Conservation (phyloP, 2,888 invertebrate species). For the Sphinx pinastri region DNA sequence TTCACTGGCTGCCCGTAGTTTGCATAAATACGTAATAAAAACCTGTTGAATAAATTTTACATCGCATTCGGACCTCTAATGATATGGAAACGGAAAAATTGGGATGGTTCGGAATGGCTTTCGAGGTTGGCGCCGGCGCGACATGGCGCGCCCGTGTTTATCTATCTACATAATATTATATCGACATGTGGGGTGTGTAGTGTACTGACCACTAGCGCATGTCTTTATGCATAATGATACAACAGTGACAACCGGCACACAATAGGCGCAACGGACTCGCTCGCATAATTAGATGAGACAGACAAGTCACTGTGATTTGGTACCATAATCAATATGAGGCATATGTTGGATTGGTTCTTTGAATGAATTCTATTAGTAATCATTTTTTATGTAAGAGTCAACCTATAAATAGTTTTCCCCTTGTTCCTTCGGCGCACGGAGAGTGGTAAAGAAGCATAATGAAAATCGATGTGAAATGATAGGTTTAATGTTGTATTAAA, state of each 20-base stretch:
- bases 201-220: constrained; percentile 33
- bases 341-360: neutral
- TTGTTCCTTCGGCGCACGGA: too few species aligned
- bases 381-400: too few species aligned
- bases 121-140: constrained; percentile 60
- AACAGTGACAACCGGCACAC: constrained; percentile 48
- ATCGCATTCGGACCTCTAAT: constrained; percentile 57
- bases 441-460: too few species aligned
- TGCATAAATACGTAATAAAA: constrained; percentile 66
- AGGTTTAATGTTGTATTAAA: too few species aligned
- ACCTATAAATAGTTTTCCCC: too few species aligned
- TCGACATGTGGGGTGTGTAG: constrained; percentile 25
- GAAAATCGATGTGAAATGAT: too few species aligned
- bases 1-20: constrained; percentile 57
- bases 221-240: constrained; percentile 39
- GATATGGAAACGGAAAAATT: constrained; percentile 62
- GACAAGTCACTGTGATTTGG: neutral
- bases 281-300: constrained; percentile 55
- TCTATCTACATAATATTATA: constrained; percentile 36
- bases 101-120: constrained; percentile 55
- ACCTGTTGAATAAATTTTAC: constrained; percentile 58
- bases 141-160: constrained; percentile 36
- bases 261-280: constrained; percentile 37
- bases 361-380: too few species aligned
- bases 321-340: neutral